Conservation (phyloP, 2,888 invertebrate species). For the Ypsolopha sequella region DNA sequence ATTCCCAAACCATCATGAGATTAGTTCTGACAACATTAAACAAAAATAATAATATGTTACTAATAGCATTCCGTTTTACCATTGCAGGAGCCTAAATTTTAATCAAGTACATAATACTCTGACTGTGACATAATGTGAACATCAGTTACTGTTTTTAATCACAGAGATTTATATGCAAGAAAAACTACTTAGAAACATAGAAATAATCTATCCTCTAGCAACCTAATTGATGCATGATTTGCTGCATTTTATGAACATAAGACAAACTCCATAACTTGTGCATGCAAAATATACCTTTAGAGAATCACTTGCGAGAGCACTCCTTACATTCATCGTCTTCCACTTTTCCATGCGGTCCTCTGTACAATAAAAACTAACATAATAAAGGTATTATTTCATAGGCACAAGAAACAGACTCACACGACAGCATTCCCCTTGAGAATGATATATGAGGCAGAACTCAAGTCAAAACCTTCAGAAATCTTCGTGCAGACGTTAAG, state of each 20-base stretch:
- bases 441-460: background rate
- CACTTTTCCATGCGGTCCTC: conserved; percentile 53
- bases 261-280: conserved; percentile 40
- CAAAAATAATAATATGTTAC: conserved; percentile 61
- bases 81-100: conserved; percentile 49
- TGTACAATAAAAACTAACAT: conserved; percentile 48
- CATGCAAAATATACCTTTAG: conserved; percentile 50
- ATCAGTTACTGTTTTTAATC: conserved; percentile 59
- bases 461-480: background rate
- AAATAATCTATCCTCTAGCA: conserved; percentile 55
- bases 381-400: conserved; percentile 44
- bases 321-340: conserved; percentile 62
- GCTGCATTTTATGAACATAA: conserved; percentile 44
- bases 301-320: conserved; percentile 29
- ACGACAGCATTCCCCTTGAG: background rate
- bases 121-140: conserved; percentile 50
- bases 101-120: conserved; percentile 45
- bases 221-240: conserved; percentile 57
- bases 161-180: conserved; percentile 60
- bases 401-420: conserved; percentile 41
- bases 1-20: conserved; percentile 57
- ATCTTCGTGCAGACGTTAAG: background rate
- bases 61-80: conserved; percentile 59
- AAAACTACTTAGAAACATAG: conserved; percentile 36
- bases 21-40: conserved; percentile 66